Conservation (phyloP, 2,113 vertebrate species). For the Aviceda subcristata region DNA sequence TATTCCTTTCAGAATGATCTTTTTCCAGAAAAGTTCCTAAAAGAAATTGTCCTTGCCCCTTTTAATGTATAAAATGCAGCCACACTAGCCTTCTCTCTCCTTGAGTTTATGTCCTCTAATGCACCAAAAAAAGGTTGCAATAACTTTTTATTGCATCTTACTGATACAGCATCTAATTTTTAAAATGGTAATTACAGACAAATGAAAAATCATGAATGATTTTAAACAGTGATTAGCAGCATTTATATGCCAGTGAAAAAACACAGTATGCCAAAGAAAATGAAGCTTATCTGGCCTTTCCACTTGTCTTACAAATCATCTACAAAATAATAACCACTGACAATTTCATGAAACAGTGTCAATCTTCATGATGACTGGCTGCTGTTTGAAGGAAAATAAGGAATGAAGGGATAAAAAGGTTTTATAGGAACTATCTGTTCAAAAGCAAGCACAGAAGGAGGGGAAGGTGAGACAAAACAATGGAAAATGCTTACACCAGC, state of each 20-base stretch:
- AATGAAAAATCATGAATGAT: constrained; percentile 32
- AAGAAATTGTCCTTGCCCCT: neutral
- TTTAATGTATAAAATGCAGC: neutral
- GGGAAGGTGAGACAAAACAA: neutral
- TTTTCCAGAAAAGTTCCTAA: neutral
- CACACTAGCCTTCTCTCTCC: neutral
- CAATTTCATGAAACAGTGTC: constrained; percentile 57
- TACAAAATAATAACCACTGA: constrained; percentile 61
- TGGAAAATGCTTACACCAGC: neutral
- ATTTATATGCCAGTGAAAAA: constrained; percentile 42
- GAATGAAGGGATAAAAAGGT: neutral
- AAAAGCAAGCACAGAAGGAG: neutral
- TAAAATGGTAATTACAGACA: constrained; percentile 23
- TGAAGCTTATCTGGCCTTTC: constrained; percentile 58
- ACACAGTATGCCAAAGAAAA: constrained; percentile 49
- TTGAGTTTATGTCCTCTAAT: neutral
- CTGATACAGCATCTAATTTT: neutral
- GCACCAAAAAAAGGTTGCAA: neutral
- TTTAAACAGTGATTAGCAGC: constrained; percentile 61
- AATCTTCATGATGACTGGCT: constrained; percentile 32
- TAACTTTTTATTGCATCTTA: neutral
- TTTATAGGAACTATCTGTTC: neutral
- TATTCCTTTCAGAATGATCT: neutral
- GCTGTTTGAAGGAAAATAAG: neutral
- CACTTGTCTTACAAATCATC: constrained; percentile 51